Conservation (phyloP, 92 coral and sea anemone genomes). For the Epizoanthus scotinus region DNA sequence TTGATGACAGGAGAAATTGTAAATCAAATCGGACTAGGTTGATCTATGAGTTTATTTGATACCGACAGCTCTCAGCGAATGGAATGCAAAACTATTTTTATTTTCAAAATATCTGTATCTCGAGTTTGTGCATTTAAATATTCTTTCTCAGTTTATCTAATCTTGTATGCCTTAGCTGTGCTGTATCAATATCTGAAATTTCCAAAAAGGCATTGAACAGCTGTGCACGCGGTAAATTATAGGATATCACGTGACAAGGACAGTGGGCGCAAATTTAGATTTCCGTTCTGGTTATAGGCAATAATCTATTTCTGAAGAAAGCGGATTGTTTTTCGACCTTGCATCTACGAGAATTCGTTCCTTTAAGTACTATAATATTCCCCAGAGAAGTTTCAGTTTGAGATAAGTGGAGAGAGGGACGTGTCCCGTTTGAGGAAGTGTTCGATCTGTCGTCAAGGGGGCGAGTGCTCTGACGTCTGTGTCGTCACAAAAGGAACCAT, state of each 20-base stretch:
- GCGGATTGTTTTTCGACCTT: neutral
- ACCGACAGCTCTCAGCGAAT: neutral
- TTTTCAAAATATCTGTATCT: too few relatives aligned
- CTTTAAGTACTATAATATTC: neutral
- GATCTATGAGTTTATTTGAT: slow-evolving; percentile 27
- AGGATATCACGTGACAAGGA: slow-evolving; percentile 16
- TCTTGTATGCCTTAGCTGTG: slow-evolving; percentile 21
- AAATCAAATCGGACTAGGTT: slow-evolving; percentile 26
- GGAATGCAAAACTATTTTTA: too few relatives aligned
- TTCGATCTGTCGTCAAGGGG: neutral
- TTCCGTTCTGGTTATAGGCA: neutral
- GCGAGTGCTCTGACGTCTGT: slow-evolving; percentile 27
- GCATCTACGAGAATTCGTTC: neutral
- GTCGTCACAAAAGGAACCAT: slow-evolving; percentile 38
- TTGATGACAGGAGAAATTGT: slow-evolving; percentile 32
- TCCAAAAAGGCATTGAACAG: neutral
- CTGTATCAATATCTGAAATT: neutral
- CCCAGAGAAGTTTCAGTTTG: neutral
- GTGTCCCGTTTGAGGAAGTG: slow-evolving; percentile 6
- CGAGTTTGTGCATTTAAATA: neutral
- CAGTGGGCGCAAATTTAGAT: slow-evolving; percentile 12
- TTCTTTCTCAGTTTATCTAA: neutral
- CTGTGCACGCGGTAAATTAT: neutral
- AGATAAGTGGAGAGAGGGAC: too few relatives aligned
- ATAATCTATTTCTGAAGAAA: neutral